Base-by-base conservation (phyloP, 1,140 invertebrate species). In the Onthophagus taurus region DNA sequence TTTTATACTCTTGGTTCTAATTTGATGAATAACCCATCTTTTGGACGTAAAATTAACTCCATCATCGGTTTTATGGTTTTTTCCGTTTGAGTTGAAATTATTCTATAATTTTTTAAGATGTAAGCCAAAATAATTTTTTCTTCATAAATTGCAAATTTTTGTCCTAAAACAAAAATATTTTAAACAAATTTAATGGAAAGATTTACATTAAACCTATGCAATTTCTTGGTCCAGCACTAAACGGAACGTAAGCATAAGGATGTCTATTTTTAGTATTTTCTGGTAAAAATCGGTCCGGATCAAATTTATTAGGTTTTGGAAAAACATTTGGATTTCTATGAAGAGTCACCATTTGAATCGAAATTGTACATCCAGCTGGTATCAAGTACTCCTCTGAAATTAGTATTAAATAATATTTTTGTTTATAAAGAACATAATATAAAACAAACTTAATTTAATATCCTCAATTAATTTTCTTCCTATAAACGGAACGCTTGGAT, bases 211-310 rank as follows among this genome's bases (percentile, higher is more conserved):
- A 23, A 53, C 72, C 76, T 33, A 78, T 73, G 49, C 76, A 78
- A 51, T 76, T 77, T 50, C 76, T 57, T 1, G 69, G 65, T 9
- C 76, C 77, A 23, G 67, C 72, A 20, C 72, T 75, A 53, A 80
- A 80, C 9, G 76, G 74, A 20, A 77, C 49, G 46, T 72, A 78
- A 4, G 65, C 64, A 43, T 61, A 71, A 0, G 65, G 64, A 49
- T 70, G 54, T 50, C 68, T 56, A 31, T 65, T 50, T 26, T 51
- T 49, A 1, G 50, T 52, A 34, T 68, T 66, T 51, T 69, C 64
- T 8, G 72, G 69, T 9, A 71, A 50, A 62, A 81, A 81, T 51
- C 77, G 61, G 24, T 80, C 75, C 0, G 79, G 79, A 55, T 79
- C 66, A 54, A 78, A 81, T 31, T 59, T 59, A 12, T 77, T 66